Conservation (phyloP, 2,797 vertebrate species). For the Chiloscyllium punctatum region DNA sequence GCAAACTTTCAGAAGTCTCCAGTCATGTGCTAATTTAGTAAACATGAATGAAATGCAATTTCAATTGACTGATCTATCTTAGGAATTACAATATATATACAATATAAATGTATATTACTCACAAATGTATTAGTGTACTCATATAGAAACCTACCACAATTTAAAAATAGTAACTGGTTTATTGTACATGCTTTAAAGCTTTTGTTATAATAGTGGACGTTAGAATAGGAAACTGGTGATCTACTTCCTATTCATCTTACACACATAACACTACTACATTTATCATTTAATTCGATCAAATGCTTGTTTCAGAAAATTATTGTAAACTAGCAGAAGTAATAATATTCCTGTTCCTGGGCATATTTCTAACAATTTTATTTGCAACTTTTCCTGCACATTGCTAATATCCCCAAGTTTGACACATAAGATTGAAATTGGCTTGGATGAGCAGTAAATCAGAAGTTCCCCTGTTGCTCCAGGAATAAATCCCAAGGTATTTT, state of each 20-base stretch:
- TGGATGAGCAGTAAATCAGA: neutral
- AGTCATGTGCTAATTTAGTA: neutral
- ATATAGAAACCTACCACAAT: neutral
- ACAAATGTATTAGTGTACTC: neutral
- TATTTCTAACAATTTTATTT: neutral
- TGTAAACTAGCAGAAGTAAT: neutral
- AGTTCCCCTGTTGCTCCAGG: neutral
- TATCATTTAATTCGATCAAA: neutral
- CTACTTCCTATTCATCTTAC: neutral
- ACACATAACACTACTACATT: neutral
- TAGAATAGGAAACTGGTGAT: neutral
- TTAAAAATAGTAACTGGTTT: neutral
- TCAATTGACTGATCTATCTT: neutral
- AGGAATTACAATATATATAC: neutral
- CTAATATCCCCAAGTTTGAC: neutral
- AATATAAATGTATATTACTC: neutral
- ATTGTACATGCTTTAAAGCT: neutral
- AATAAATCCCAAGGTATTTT: neutral
- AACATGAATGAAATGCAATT: neutral
- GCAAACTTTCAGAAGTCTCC: neutral
- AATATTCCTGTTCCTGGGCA: neutral
- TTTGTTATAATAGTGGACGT: neutral
- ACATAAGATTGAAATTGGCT: neutral
- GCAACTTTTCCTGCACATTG: neutral
- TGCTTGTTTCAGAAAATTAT: neutral